Evolutionary conservation across 2,113 vertebrate genomes (phyloP).

Genomic region (Oncorhynchus kisutch): DNA sequence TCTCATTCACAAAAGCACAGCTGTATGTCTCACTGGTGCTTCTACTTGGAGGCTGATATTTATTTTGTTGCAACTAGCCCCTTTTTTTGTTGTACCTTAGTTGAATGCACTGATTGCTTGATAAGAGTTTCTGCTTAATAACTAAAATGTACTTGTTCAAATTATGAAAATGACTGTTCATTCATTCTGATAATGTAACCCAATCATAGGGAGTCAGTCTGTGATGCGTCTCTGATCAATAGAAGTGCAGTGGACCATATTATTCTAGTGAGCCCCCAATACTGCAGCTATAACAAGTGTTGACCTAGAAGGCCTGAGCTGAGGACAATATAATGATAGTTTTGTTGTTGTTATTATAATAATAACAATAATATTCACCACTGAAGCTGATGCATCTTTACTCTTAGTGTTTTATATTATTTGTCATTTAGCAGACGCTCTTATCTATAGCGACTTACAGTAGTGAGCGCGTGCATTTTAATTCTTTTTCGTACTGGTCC

Average conservation of each 20-base stretch:
- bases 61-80: too few species aligned
- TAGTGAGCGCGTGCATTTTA: too few species aligned
- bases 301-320: conserved; percentile 57
- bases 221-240: conserved; percentile 23
- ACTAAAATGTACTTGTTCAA: not conserved
- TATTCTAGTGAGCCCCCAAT: conserved; percentile 31
- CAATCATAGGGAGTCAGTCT: not conserved
- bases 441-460: too few species aligned
- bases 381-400: too few species aligned
- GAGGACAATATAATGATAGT: conserved; percentile 49
- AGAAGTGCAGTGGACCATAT: conserved; percentile 34
- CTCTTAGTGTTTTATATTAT: too few species aligned
- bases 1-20: conserved; percentile 32
- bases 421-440: too few species aligned
- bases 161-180: not conserved
- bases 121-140: not conserved
- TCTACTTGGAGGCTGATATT: not conserved
- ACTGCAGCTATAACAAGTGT: conserved; percentile 23
- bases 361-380: too few species aligned
- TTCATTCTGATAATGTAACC: not conserved
- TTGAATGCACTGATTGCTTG: too few species aligned
- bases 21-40: not conserved
- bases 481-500: too few species aligned
- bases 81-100: too few species aligned
- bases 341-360: too few species aligned